Percentiles rank a stretch among this genome's conserved stretches.
phyloP scores from a whole-genome alignment of 2,113 vertebrate species.

The Sinosuthora webbiana region DNA sequence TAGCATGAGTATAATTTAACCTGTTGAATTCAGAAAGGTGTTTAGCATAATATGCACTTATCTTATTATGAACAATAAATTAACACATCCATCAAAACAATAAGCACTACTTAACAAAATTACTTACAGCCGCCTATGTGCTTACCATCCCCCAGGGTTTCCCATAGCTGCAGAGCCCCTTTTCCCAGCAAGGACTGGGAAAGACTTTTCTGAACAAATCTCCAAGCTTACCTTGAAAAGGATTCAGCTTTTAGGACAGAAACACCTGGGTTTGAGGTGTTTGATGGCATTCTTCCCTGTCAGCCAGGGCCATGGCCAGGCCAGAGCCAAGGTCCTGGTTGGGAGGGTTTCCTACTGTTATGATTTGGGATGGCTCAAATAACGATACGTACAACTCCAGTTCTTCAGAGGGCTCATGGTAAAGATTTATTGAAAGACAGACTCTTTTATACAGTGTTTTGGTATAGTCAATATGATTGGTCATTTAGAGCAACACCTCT shows the following conservation, averaged over 20 bases:
- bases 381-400: too few relatives aligned
- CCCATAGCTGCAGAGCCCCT: background rate
- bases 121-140: too few relatives aligned
- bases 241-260: background rate
- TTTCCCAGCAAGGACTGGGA: background rate
- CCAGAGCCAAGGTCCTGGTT: background rate
- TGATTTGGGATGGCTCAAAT: too few relatives aligned
- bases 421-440: too few relatives aligned
- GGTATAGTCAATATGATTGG: too few relatives aligned
- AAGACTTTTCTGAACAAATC: background rate
- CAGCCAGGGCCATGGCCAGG: background rate
- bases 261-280: background rate
- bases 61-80: too few relatives aligned
- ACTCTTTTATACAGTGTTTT: too few relatives aligned
- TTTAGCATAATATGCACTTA: background rate
- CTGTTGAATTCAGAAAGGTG: background rate
- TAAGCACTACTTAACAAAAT: too few relatives aligned
- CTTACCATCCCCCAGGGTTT: background rate
- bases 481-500: too few relatives aligned
- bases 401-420: too few relatives aligned
- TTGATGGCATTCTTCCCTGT: background rate
- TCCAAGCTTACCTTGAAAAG: background rate
- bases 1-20: background rate
- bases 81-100: too few relatives aligned
- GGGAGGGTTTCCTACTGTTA: too few relatives aligned